Percentiles rank a stretch among this genome's conserved stretches.
Conservation (phyloP, 1,140 invertebrate genomes). For the Aphidius ervi region DNA sequence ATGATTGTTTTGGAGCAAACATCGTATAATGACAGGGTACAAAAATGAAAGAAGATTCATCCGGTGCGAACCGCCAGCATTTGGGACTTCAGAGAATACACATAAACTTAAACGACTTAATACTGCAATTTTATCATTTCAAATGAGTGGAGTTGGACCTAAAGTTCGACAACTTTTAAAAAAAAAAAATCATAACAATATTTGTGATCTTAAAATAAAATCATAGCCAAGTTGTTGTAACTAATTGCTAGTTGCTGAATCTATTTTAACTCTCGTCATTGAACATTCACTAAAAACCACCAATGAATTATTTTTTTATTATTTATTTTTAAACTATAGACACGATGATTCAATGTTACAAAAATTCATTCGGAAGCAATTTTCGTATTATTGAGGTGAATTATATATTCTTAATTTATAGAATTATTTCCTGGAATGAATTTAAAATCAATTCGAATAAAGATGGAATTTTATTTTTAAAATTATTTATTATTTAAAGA, state of each 20-base stretch:
- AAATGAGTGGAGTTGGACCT: constrained; percentile 23
- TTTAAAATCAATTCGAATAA: constrained; percentile 8
- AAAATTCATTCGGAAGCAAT: constrained; percentile 19
- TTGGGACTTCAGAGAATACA: constrained; percentile 53
- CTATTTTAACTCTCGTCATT: not conserved
- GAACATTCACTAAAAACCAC: not conserved
- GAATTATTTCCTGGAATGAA: constrained; percentile 15
- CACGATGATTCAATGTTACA: not conserved
- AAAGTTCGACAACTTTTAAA: too few relatives aligned
- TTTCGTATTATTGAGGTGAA: constrained; percentile 17
- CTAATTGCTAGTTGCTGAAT: constrained; percentile 35
- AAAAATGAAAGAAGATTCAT: constrained; percentile 28
- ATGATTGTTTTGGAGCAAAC: constrained; percentile 47
- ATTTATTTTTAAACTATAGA: not conserved
- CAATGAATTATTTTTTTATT: not conserved
- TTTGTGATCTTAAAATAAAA: constrained; percentile 53
- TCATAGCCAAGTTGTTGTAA: constrained; percentile 38
- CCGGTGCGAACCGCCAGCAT: constrained; percentile 33
- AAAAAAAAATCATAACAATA: constrained; percentile 24
- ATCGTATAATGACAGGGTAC: constrained; percentile 52
- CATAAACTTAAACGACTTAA: constrained; percentile 55
- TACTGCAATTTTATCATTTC: constrained; percentile 55
- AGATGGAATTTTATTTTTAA: not conserved
- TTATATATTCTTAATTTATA: constrained; percentile 17
- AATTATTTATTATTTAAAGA: not conserved